A percentile compares a stretch with the other conserved stretches of the same genome.
Conservation (phyloP, 2,888 invertebrate genomes). For the Bursaphelenchus okinawaensis region DNA sequence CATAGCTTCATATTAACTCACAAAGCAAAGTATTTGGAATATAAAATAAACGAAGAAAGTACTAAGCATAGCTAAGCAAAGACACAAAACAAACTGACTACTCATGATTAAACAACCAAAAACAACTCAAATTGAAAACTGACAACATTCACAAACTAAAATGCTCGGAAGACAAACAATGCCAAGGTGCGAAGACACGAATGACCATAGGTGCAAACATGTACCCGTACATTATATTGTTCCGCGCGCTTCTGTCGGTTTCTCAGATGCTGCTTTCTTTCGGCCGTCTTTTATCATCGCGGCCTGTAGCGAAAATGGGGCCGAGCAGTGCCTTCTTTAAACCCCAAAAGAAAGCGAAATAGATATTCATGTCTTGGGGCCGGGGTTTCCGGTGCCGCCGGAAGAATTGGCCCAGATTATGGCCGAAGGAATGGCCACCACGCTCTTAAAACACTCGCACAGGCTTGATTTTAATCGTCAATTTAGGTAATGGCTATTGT, state of each 20-base stretch:
- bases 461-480: not conserved
- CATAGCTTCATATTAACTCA: no score
- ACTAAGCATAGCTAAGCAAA: no score
- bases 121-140: no score
- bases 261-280: not conserved
- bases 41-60: no score
- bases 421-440: not conserved
- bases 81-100: no score
- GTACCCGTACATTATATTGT: not conserved
- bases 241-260: not conserved
- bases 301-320: not conserved
- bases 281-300: not conserved
- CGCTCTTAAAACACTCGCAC: no score
- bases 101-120: no score
- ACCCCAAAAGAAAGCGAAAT: not conserved
- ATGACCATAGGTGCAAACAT: not conserved
- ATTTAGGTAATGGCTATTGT: not conserved
- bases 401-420: not conserved
- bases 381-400: not conserved
- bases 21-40: no score
- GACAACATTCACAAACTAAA: no score
- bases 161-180: no score
- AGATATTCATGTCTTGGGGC: not conserved
- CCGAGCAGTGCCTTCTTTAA: not conserved
- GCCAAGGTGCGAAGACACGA: no score